Evolutionary conservation across 2,888 invertebrate genomes (phyloP).

Genomic region (Lepas anatifera): DNA sequence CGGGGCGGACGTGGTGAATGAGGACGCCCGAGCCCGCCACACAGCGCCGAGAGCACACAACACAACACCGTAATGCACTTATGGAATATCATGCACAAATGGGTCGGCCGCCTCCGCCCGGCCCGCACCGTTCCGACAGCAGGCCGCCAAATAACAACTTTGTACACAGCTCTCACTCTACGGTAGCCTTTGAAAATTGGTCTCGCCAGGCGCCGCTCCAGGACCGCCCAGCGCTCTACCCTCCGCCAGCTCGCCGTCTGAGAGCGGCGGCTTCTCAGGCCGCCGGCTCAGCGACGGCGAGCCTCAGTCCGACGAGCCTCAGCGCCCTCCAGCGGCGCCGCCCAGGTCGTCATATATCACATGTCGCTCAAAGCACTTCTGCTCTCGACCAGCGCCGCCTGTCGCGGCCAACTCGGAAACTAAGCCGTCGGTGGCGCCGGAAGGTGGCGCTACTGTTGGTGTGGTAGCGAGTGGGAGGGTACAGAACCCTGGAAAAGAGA

Average conservation of each 20-base stretch:
- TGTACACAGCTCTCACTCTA: neutral
- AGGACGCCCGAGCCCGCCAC: neutral
- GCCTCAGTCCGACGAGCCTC: neutral
- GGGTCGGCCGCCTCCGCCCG: neutral
- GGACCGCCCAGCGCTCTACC: no score
- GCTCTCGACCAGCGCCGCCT: neutral
- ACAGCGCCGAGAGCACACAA: neutral
- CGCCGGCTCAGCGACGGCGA: no score
- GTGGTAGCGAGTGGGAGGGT: neutral
- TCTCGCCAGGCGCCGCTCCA: neutral
- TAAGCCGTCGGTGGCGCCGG: neutral
- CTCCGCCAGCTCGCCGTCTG: no score
- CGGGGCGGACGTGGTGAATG: neutral
- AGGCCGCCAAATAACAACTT: neutral
- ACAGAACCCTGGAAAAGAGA: neutral
- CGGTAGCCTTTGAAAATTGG: neutral
- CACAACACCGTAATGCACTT: conserved; percentile 8
- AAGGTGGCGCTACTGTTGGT: conserved; percentile 2
- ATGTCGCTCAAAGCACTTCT: neutral
- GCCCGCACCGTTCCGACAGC: no score
- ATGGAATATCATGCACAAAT: conserved; percentile 8
- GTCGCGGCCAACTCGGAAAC: neutral
- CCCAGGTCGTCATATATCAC: neutral
- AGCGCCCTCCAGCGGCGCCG: neutral
- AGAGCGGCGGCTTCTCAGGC: no score